phyloP scores from a whole-genome alignment of 2,797 vertebrate genomes.

The Tapirus indicus region DNA sequence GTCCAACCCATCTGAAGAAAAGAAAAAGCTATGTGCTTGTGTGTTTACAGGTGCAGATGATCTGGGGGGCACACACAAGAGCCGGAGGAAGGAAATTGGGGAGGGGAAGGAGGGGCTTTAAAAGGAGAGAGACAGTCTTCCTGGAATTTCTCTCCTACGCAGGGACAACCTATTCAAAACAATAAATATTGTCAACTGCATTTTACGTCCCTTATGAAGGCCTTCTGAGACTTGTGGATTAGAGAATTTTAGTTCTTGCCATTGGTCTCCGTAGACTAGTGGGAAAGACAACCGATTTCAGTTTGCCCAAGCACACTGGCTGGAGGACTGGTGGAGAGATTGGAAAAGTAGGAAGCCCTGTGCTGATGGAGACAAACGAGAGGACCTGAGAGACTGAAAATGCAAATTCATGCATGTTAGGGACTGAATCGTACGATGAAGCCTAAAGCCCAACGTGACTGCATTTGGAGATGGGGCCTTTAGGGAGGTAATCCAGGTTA shows the following conservation, averaged over 20 bases:
- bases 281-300: too few species aligned
- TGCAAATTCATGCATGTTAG: accelerated
- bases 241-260: neutral
- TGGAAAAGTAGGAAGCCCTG: accelerated
- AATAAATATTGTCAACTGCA: neutral
- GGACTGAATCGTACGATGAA: accelerated
- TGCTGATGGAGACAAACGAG: neutral
- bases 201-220: neutral
- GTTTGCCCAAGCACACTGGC: neutral
- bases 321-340: neutral
- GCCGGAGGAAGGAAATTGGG: neutral
- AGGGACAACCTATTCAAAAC: too few species aligned
- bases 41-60: accelerated
- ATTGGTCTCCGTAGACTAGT: neutral
- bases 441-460: too few species aligned
- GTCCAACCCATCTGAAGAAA: too few species aligned
- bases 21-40: accelerated
- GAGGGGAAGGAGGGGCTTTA: neutral
- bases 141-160: too few species aligned
- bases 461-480: neutral
- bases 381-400: too few species aligned
- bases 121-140: neutral
- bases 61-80: too few species aligned
- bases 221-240: neutral
- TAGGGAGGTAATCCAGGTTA: neutral